Conservation (phyloP, 2,797 vertebrate species). For the Tenualosa ilisha region DNA sequence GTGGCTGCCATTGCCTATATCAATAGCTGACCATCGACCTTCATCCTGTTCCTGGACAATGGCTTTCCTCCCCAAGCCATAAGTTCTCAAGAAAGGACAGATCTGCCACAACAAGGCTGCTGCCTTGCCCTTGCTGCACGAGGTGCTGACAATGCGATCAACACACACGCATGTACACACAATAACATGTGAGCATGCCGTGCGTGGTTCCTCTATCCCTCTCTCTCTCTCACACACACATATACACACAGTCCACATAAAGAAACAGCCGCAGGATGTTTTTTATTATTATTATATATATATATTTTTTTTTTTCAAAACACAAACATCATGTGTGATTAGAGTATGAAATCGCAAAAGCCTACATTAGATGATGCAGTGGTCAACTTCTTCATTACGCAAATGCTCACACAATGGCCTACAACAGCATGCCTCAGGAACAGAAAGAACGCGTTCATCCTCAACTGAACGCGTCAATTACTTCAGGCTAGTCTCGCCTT, state of each 20-base stretch:
- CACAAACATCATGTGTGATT: background rate
- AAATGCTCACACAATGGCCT: background rate
- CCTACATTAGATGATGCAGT: background rate
- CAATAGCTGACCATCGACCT: background rate
- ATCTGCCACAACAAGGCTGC: background rate
- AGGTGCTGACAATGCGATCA: constrained; percentile 1
- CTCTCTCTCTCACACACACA: background rate
- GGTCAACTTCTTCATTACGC: background rate
- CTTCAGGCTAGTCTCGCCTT: too few relatives aligned
- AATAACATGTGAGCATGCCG: background rate
- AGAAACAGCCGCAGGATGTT: background rate
- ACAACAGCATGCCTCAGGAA: background rate
- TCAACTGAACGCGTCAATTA: too few relatives aligned
- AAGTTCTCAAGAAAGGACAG: background rate
- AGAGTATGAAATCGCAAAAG: background rate
- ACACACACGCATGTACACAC: constrained; percentile 4
- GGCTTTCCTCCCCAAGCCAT: background rate
- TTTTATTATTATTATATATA: too few relatives aligned
- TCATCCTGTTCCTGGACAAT: background rate
- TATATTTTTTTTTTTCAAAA: too few relatives aligned
- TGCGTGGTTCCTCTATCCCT: background rate
- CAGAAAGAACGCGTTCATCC: too few relatives aligned
- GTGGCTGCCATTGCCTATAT: background rate
- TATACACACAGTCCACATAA: too few relatives aligned
- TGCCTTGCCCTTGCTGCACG: constrained; percentile 6